Conservation (phyloP, 1,140 invertebrate genomes). For the Zaprionus nigranus region DNA sequence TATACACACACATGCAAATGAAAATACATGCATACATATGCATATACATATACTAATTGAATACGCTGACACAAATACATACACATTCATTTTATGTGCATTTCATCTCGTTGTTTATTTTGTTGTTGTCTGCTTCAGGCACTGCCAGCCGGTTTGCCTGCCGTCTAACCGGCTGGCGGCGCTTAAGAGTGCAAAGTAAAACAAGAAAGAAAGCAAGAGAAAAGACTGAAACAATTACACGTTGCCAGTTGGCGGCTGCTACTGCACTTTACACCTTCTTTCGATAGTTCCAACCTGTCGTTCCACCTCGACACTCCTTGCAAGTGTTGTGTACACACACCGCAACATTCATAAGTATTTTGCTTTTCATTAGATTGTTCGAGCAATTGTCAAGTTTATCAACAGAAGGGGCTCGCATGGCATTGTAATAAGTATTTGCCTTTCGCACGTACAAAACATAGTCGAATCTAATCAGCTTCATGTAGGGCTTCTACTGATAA, state of each 20-base stretch:
- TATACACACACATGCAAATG: conserved; percentile 9
- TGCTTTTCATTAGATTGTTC: conserved; percentile 58
- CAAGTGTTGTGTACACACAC: neutral
- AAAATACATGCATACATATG: conserved; percentile 11
- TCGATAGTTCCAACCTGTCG: neutral
- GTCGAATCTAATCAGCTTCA: conserved; percentile 59
- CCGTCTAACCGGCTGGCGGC: conserved; percentile 16
- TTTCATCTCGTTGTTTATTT: conserved; percentile 58
- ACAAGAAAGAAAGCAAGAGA: neutral
- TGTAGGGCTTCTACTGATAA: conserved; percentile 37
- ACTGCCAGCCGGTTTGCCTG: conserved; percentile 58
- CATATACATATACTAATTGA: neutral
- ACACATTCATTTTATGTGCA: conserved; percentile 65
- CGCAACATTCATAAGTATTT: conserved; percentile 5
- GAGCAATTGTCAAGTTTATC: conserved; percentile 56
- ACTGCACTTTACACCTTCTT: conserved; percentile 4
- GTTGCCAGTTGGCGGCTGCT: neutral
- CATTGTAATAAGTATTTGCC: conserved; percentile 32
- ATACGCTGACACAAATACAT: conserved; percentile 20
- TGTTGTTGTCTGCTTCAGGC: conserved; percentile 44
- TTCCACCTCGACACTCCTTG: neutral
- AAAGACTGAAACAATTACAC: neutral
- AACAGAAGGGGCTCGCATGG: conserved; percentile 34
- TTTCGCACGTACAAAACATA: conserved; percentile 39
- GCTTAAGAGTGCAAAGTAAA: conserved; percentile 14